Base-by-base conservation (phyloP, 2,888 invertebrate species). In the Gastracanthus pulcherrimus region DNA sequence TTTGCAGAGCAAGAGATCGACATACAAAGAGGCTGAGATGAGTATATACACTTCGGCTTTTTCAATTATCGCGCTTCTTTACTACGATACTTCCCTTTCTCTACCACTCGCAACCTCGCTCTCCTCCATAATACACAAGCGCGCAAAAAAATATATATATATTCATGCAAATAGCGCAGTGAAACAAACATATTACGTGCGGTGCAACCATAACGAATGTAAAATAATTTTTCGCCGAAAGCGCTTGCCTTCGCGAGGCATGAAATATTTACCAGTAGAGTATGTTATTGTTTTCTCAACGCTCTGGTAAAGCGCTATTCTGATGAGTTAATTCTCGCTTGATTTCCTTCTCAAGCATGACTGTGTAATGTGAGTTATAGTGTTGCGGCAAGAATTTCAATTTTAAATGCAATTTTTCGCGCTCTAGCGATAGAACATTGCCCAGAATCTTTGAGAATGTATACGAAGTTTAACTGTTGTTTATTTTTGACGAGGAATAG, bases 391-490 rank as follows among this genome's bases (percentile, higher is more conserved):
- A 26, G 16, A 66, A 66, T 66, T 66, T 66, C 6, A 66, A 41
- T 66, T 66, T 66, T 9, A 66, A 66, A 66, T 41, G 66, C 41
- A 66, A 66, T 66, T 41, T 66, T 66, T 19, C 66, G 26, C 41
- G 66, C 66, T 11, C 23, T 13, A 23, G 16, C 36, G 38, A 16
- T 62, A 23, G 26, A 34, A 62, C 19, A 62, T 19, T 62, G 55
- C 55, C 26, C 13, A 3, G 45, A n/a, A 2, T 29, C 26, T 26
- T 1, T 9, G 62, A 55, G 26, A 2, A 23, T 1, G 55, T 31
- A 9, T 62, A 62, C 11, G 11, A 16, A 11, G 26, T 13, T 38
- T 26, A 11, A 13, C 11, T 23, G 6, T 26, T 26, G 19, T 11
- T 23, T n/a, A 19, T 19, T 62, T 62, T 34, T 31, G n/a, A 9